Conservation (phyloP, 2,888 invertebrate species). For the Ophraella communa region DNA sequence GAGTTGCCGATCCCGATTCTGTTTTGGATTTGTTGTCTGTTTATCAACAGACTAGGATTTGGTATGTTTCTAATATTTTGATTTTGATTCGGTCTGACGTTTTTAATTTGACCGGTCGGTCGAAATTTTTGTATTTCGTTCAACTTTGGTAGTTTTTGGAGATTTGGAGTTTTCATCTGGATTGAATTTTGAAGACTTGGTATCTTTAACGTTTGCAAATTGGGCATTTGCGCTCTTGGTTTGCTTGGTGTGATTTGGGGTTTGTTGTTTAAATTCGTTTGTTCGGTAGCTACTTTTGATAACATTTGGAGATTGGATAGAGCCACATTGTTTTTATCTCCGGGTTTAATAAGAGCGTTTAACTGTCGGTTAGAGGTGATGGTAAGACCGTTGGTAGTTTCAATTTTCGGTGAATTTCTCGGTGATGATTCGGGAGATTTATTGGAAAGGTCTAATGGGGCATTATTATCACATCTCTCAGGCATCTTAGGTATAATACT, state of each 20-base stretch:
- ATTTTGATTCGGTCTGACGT: constrained; percentile 60
- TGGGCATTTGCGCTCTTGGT: constrained; percentile 53
- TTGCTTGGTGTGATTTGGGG: constrained; percentile 34
- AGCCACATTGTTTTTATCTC: constrained; percentile 45
- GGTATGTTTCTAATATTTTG: constrained; percentile 70
- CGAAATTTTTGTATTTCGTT: constrained; percentile 60
- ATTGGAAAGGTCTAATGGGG: constrained; percentile 64
- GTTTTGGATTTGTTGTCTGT: constrained; percentile 61
- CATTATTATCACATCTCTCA: constrained; percentile 60
- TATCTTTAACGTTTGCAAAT: constrained; percentile 52
- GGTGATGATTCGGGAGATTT: constrained; percentile 43
- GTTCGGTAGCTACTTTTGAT: constrained; percentile 57
- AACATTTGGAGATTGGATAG: constrained; percentile 65
- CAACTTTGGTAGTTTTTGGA: constrained; percentile 58
- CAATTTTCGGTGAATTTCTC: constrained; percentile 52
- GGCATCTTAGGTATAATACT: constrained; percentile 54
- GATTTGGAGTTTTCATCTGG: constrained; percentile 42
- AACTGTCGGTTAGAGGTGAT: constrained; percentile 37
- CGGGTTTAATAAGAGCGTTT: constrained; percentile 27
- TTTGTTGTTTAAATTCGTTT: constrained; percentile 46
- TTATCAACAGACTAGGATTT: constrained; percentile 67
- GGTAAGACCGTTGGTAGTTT: constrained; percentile 44
- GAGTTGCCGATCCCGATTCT: constrained; percentile 41
- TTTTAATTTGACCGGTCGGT: constrained; percentile 50
- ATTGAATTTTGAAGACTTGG: constrained; percentile 39